These are phyloP conservation scores for Cassiopea xamachana DNA, from an alignment of 30 jellyfish, hydroid and myxozoan genomes.

Conservation along the genomic window DNA sequence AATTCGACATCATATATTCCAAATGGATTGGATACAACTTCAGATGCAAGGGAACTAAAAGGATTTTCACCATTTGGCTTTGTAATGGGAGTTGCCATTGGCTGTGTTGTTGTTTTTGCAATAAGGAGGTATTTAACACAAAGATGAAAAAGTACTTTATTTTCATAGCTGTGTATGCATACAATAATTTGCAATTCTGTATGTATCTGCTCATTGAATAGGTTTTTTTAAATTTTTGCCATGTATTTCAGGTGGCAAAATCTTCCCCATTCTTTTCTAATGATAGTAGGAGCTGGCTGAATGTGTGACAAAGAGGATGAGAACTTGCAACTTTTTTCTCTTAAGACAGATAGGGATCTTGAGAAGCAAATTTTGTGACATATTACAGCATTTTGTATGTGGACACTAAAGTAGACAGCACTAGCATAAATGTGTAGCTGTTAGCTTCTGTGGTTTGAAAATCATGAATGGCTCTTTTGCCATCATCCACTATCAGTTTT, in stretches of 20 bases:
- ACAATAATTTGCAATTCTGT: neutral
- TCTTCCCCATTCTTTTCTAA: too few species aligned
- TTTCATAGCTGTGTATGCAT: neutral
- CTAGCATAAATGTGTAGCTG: too few species aligned
- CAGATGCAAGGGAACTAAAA: constrained; percentile 33
- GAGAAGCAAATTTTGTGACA: too few species aligned
- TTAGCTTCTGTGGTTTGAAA: too few species aligned
- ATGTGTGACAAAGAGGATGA: too few species aligned
- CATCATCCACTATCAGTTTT: too few species aligned
- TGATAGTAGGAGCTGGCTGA: too few species aligned
- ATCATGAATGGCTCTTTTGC: too few species aligned
- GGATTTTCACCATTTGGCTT: constrained; percentile 87
- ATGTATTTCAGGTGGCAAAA: neutral
- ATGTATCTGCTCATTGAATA: neutral
- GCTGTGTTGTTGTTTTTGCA: constrained; percentile 80
- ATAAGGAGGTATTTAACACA: constrained; percentile 47
- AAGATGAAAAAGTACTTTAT: neutral
- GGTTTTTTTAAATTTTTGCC: neutral
- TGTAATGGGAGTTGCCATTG: constrained; percentile 81
- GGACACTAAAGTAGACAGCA: too few species aligned
- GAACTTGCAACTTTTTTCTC: too few species aligned
- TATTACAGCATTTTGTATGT: too few species aligned
- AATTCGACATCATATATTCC: neutral
- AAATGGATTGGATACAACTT: constrained; percentile 34
- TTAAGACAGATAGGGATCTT: too few species aligned